Evolutionary conservation across 2,888 invertebrate species (phyloP).

Genomic region (Dicycla oo): DNA sequence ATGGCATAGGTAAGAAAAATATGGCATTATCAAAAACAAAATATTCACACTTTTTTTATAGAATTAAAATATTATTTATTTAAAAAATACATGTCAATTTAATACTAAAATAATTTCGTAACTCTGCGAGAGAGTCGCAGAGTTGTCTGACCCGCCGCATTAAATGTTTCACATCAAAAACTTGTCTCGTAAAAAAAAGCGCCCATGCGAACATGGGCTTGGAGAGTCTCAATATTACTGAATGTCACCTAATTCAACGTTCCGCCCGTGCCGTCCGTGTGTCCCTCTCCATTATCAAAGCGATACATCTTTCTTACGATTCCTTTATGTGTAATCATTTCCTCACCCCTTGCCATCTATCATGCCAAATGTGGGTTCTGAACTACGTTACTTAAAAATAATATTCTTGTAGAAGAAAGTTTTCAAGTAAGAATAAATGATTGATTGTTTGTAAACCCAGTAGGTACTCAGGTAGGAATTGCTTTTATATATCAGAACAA

Average conservation of each 20-base stretch:
- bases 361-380: slow-evolving; percentile 50
- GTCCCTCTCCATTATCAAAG: slow-evolving; percentile 56
- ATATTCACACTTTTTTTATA: too few relatives aligned
- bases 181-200: too few relatives aligned
- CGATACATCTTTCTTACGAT: slow-evolving; percentile 71
- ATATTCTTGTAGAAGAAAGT: slow-evolving; percentile 18
- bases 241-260: neutral
- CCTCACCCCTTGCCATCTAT: slow-evolving; percentile 61
- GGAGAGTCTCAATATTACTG: too few relatives aligned
- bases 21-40: too few relatives aligned
- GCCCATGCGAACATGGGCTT: too few relatives aligned
- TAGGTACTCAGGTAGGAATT: neutral
- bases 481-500: neutral
- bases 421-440: slow-evolving; percentile 21
- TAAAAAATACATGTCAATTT: too few relatives aligned
- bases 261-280: neutral
- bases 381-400: slow-evolving; percentile 36
- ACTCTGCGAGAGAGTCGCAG: too few relatives aligned
- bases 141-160: too few relatives aligned
- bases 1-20: too few relatives aligned
- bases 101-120: too few relatives aligned
- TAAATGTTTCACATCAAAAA: too few relatives aligned
- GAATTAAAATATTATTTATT: too few relatives aligned
- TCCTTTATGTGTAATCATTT: slow-evolving; percentile 67
- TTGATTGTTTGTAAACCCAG: slow-evolving; percentile 5